These are phyloP conservation scores for Anoura caudifer DNA, from an alignment of 2,113 vertebrate genomes.

Conservation along the genomic window DNA sequence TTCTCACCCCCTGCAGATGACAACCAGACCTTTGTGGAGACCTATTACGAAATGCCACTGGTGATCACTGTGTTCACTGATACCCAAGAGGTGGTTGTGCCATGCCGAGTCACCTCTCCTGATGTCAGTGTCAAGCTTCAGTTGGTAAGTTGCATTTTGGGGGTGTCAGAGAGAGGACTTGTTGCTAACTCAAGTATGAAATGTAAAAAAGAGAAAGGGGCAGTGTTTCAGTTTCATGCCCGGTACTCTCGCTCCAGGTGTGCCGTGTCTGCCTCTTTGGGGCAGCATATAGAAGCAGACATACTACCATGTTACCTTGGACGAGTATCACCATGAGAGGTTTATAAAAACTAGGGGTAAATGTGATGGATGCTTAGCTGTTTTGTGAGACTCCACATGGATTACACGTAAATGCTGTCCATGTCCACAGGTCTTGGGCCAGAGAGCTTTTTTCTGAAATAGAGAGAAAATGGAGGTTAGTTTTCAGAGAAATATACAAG, in stretches of 20 bases:
- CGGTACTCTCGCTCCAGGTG: background rate
- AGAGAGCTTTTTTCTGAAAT: background rate
- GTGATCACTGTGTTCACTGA: slow-evolving; percentile 67
- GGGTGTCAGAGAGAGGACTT: background rate
- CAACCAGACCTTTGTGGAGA: slow-evolving; percentile 84
- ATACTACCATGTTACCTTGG: background rate
- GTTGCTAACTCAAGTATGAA: background rate
- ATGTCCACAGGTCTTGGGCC: background rate
- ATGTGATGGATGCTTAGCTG: background rate
- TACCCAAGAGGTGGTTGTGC: slow-evolving; percentile 78
- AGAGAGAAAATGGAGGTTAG: background rate
- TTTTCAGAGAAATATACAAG: background rate
- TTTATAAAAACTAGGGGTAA: background rate
- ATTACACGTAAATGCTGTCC: background rate
- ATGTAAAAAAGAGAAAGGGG: background rate
- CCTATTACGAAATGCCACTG: accelerated
- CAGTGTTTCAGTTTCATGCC: background rate
- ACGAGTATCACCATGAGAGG: background rate
- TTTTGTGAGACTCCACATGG: background rate
- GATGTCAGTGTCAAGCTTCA: slow-evolving; percentile 79
- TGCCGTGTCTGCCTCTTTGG: background rate
- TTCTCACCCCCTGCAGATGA: slow-evolving; percentile 79
- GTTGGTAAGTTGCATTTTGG: slow-evolving; percentile 79
- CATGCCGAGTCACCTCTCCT: slow-evolving; percentile 88
- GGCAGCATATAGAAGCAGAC: background rate